Base-by-base conservation (phyloP, 35 echinoderm and acorn worm genomes). In the Eucidaris tribuloides region DNA sequence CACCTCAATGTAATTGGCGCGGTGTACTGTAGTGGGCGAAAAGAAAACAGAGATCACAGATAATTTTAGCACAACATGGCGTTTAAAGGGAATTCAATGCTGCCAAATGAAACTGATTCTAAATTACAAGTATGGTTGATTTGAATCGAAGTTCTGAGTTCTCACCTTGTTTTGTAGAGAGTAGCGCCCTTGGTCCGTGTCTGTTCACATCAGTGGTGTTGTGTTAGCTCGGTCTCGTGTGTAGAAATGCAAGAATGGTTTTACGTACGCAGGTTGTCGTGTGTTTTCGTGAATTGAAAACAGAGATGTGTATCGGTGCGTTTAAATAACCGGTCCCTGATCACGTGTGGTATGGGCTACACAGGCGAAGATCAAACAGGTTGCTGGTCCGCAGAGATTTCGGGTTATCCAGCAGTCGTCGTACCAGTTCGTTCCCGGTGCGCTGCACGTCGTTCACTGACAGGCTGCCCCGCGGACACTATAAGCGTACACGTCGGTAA, bases 311-410 rank as follows among this genome's bases (percentile, higher is more conserved):
- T 52, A 9, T 52, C 48, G 9, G 48, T 52, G 48, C n/a, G 48
- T 11, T 52, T 52, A n/a, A 11, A n/a, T 52, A 52, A 9, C 9
- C 48, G 9, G 48, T 52, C 48, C 48, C 9, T 52, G 48, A n/a
- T 52, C 48, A 52, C 48, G n/a, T 52, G 48, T 52, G 1, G 68
- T 25, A 74, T 74, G 41, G n/a, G 28, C 9, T 42, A 44, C 30
- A 44, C 68, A 44, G 61, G 19, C 22, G 61, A 1, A 64, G 61
- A 74, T 74, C 68, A 74, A n/a, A 74, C 68, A 74, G 68, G 68
- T 74, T n/a, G 44, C 11, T 7, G 13, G 68, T 38, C 41, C 68
- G 40, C n/a, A 22, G 68, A 74, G 68, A 74, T 44, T 64, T 64
- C 14, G n/a, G n/a, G n/a, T n/a, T n/a, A n/a, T n/a, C n/a, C 38